A percentile compares a stretch with the other conserved stretches of the same genome.
Conservation (phyloP, 2,888 invertebrate species). For the Cephus nigrinus region DNA sequence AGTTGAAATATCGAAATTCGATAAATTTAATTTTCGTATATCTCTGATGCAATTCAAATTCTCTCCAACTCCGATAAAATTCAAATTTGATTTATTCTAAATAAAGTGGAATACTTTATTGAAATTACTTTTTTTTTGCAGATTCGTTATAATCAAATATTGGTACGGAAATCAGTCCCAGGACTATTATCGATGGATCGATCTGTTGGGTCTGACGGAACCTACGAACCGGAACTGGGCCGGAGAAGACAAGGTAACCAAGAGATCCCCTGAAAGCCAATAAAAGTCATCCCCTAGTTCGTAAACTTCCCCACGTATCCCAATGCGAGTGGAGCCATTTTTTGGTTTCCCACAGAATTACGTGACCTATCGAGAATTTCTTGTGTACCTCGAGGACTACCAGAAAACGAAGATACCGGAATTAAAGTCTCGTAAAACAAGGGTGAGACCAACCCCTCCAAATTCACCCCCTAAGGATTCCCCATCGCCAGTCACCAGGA, state of each 20-base stretch:
- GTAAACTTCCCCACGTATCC: not conserved
- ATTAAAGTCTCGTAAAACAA: slow-evolving; percentile 56
- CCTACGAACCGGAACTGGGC: slow-evolving; percentile 83
- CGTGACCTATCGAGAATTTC: slow-evolving; percentile 77
- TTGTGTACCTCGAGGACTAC: slow-evolving; percentile 75
- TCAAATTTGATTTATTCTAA: not conserved
- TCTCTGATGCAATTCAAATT: not conserved
- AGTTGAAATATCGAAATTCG: not conserved
- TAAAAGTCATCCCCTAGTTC: not conserved
- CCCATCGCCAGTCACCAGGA: slow-evolving; percentile 21
- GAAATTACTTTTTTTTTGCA: slow-evolving; percentile 47
- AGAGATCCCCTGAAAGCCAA: not conserved
- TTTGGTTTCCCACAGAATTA: slow-evolving; percentile 69
- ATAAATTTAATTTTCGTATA: not conserved
- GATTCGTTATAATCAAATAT: slow-evolving; percentile 82
- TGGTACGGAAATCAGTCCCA: slow-evolving; percentile 80
- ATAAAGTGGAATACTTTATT: not conserved
- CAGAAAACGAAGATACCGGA: slow-evolving; percentile 67
- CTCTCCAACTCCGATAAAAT: too few species aligned
- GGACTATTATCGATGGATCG: slow-evolving; percentile 79
- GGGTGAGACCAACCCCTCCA: slow-evolving; percentile 37
- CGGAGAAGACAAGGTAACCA: slow-evolving; percentile 68
- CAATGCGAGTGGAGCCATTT: not conserved
- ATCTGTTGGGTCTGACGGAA: slow-evolving; percentile 75
- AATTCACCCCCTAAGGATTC: slow-evolving; percentile 41